Evolutionary conservation across 2,797 vertebrate species (phyloP).

Genomic region (Lycodopsis pacificus): DNA sequence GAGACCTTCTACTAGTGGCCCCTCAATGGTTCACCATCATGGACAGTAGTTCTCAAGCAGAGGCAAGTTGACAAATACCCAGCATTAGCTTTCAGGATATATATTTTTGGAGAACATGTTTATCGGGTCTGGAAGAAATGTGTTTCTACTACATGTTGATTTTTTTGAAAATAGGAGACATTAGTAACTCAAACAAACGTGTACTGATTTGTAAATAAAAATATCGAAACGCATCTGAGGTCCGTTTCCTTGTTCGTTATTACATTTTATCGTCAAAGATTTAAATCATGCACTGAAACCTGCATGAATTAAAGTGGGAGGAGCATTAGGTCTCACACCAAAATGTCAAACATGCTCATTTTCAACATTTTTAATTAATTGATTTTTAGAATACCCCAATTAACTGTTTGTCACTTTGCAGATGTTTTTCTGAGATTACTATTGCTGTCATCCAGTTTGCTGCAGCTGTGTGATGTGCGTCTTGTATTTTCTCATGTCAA

Average conservation of each 20-base stretch:
- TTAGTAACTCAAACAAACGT: constrained; percentile 22
- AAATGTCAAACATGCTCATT: neutral
- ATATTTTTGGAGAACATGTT: constrained; percentile 39
- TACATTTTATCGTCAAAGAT: neutral
- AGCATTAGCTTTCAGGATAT: constrained; percentile 15
- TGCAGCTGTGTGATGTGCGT: neutral
- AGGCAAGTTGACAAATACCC: constrained; percentile 3
- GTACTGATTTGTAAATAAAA: constrained; percentile 80
- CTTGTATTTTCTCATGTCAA: constrained; percentile 9
- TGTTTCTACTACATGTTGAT: constrained; percentile 25
- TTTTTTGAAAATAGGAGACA: constrained; percentile 26
- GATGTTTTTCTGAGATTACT: neutral
- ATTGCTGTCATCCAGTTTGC: neutral
- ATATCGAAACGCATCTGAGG: constrained; percentile 51
- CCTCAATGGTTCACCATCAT: neutral
- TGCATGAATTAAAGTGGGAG: neutral
- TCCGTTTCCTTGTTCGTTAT: neutral
- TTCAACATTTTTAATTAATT: neutral
- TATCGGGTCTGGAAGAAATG: constrained; percentile 28
- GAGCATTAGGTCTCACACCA: neutral
- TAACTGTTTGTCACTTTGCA: neutral
- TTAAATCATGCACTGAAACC: neutral
- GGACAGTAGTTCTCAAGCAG: constrained; percentile 12
- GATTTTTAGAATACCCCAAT: neutral
- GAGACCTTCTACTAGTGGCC: constrained; percentile 75